phyloP scores from a whole-genome alignment of 2,797 vertebrate species.

The Emys orbicularis region DNA sequence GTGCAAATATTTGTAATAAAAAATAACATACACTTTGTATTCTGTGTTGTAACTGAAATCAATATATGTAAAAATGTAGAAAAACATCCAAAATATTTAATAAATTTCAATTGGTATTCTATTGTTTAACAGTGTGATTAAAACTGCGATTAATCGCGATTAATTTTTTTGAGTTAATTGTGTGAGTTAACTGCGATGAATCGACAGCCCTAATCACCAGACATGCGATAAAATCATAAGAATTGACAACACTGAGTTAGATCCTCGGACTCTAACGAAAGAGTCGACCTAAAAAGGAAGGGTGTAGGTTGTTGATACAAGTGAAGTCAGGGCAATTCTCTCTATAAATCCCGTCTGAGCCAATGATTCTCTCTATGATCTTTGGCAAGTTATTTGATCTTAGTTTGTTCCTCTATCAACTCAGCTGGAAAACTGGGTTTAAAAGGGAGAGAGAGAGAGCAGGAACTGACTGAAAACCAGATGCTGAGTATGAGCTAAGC shows the following conservation, averaged over 20 bases:
- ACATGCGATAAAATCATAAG: background rate
- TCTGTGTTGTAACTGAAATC: too few species aligned
- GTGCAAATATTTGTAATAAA: too few species aligned
- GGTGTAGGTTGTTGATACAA: constrained; percentile 46
- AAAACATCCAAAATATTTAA: too few species aligned
- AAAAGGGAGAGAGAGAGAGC: constrained; percentile 3
- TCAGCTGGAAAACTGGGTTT: constrained; percentile 62
- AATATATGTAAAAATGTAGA: too few species aligned
- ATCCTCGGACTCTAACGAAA: background rate
- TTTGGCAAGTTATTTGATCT: constrained; percentile 67
- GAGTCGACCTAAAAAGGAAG: constrained; percentile 62
- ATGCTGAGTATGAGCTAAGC: constrained; percentile 60
- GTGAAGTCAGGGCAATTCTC: constrained; percentile 60
- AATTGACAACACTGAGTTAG: constrained; percentile 42
- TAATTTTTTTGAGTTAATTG: too few species aligned
- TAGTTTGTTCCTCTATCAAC: constrained; percentile 71
- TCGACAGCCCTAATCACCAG: too few species aligned
- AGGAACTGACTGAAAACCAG: constrained; percentile 30
- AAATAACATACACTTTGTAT: too few species aligned
- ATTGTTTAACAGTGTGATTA: too few species aligned
- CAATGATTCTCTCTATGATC: constrained; percentile 57
- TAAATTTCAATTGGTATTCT: too few species aligned
- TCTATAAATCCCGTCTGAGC: constrained; percentile 59
- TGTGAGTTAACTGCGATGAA: too few species aligned
- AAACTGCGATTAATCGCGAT: too few species aligned